Evolutionary conservation across 2,797 vertebrate species (phyloP), one percentile per base, ranked within the genome.

Genomic region (Epinephelus awoara): DNA sequence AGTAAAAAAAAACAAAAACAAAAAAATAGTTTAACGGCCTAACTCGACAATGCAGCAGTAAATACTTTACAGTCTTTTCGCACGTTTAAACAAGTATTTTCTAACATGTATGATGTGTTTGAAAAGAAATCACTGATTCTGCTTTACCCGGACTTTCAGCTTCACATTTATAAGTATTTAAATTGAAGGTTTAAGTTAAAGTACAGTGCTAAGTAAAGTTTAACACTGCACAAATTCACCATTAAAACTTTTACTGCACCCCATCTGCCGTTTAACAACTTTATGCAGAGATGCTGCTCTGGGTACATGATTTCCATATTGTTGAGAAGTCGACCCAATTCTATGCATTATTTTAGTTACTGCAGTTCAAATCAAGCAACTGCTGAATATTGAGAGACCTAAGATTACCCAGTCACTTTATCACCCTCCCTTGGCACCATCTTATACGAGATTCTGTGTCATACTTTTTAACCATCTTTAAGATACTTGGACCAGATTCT

Each of bases 271-370:
- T 66, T 75, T 61, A 65, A 83, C 71, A 18, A 18, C 54, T 63
- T 77, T 66, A 75, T 68, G 40, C 27, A 70, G 57, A 47, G n/a
- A 50, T 29, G 52, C 67, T 67, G 67, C 56, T 83, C 72, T 56
- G 29, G 18, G 23, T 74, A 19, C 59, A 67, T 46, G 27, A 79
- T 65, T 81, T 80, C 75, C 55, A 79, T 71, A 59, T 50, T 68
- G 74, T 72, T 82, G 58, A 79, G 64, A 72, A 58, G 57, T 69
- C 80, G 79, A 84, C 77, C 85, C 38, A 82, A 50, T 88, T 81
- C 52, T 72, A 21, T 66, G 65, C 56, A 74, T 79, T 74, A 19
- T 63, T 79, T 77, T 54, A 52, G 46, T 72, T 55, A 38, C 40
- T 69, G 75, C 62, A 70, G 17, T 62, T 77, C 23, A 66, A 68